Conservation (phyloP, 2,797 vertebrate species). For the Pipistrellus kuhlii region DNA sequence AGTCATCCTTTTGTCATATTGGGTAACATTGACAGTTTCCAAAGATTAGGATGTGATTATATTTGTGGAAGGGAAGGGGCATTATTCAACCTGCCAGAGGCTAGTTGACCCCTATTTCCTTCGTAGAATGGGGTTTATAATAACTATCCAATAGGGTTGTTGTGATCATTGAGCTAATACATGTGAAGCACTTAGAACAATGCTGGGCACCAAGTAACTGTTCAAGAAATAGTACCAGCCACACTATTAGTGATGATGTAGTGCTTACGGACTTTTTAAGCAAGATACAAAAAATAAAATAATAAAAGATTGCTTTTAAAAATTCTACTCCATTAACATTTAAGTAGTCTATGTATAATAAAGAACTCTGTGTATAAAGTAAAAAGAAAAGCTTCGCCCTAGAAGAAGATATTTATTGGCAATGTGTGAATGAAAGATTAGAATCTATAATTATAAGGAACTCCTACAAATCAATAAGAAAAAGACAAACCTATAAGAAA, state of each 20-base stretch:
- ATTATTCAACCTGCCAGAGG: not conserved
- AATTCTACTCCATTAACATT: not conserved
- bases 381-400: not conserved
- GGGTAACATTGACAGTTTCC: not conserved
- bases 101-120: not conserved
- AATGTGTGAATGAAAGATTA: slow-evolving; percentile 47
- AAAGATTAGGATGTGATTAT: not conserved
- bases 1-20: not conserved
- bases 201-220: not conserved
- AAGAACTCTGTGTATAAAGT: not conserved
- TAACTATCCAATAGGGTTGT: not conserved
- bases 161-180: not conserved
- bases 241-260: not conserved
- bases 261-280: not conserved
- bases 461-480: not conserved
- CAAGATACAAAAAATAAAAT: not conserved
- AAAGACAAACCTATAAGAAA: slow-evolving; percentile 5
- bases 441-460: slow-evolving; percentile 17
- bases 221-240: not conserved
- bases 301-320: not conserved
- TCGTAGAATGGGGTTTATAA: not conserved
- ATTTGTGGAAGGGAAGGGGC: not conserved
- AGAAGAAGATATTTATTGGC: slow-evolving; percentile 8
- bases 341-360: slow-evolving; percentile 33
- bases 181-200: not conserved